A percentile compares a stretch with the other conserved stretches of the same genome.
These are phyloP conservation scores for Oxyruncus cristatus DNA, from an alignment of 2,113 vertebrate genomes.

Conservation along the genomic window DNA sequence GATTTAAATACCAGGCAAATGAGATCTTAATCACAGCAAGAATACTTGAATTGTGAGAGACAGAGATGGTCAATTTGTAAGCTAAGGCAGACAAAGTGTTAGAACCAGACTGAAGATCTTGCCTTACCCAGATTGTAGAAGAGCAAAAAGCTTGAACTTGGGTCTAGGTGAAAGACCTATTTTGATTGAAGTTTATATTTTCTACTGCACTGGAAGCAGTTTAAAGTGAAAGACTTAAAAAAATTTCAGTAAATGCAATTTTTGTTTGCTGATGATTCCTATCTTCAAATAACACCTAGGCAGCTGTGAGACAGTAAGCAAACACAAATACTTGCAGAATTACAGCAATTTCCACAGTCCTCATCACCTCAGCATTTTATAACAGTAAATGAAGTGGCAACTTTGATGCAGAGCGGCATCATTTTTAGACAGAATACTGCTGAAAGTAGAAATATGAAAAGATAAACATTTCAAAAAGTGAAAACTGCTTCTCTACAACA, in stretches of 20 bases:
- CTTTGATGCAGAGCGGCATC: not conserved
- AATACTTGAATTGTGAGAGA: not conserved
- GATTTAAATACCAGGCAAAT: not conserved
- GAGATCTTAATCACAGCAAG: not conserved
- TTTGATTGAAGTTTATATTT: not conserved
- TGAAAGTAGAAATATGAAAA: not conserved
- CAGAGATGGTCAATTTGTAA: not conserved
- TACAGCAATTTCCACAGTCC: not conserved
- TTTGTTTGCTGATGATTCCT: not conserved
- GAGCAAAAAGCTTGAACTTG: not conserved
- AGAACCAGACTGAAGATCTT: not conserved
- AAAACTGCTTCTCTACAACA: slow-evolving; percentile 13
- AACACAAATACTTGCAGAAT: slow-evolving; percentile 18
- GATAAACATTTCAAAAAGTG: not conserved
- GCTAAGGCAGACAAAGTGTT: not conserved
- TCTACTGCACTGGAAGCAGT: not conserved
- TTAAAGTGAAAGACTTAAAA: not conserved
- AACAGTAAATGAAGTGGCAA: not conserved
- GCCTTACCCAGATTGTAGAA: not conserved
- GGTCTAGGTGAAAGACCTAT: not conserved
- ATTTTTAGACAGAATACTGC: not conserved
- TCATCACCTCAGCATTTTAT: not conserved
- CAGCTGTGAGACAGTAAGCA: slow-evolving; percentile 9
- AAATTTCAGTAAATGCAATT: not conserved
- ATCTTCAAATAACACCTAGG: slow-evolving; percentile 7